Conservation (phyloP, 2,797 vertebrate genomes). For the Kryptopterus vitreolus region DNA sequence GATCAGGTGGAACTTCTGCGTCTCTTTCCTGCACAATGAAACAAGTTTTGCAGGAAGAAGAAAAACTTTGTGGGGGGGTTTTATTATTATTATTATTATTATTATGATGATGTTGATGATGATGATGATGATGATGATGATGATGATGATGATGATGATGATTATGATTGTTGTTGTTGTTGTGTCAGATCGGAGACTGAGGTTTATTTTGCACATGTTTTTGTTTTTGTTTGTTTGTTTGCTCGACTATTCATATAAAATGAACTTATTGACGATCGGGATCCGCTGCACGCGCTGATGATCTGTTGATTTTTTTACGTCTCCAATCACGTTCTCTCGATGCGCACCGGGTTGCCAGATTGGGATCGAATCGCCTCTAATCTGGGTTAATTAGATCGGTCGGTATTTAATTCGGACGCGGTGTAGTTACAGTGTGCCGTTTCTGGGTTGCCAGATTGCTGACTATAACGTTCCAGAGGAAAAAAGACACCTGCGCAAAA, state of each 20-base stretch:
- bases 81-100: no score
- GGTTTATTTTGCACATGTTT: neutral
- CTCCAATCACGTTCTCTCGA: conserved; percentile 23
- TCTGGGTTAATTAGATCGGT: neutral
- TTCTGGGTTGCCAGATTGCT: conserved; percentile 16
- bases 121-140: no score
- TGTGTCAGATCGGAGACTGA: neutral
- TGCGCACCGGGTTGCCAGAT: conserved; percentile 32
- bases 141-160: no score
- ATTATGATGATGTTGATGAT: no score
- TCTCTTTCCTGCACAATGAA: neutral
- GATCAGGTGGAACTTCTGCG: neutral
- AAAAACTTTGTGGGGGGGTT: neutral
- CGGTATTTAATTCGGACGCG: neutral
- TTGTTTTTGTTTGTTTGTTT: no score
- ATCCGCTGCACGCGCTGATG: neutral
- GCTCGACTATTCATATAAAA: neutral
- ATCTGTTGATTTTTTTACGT: conserved; percentile 17
- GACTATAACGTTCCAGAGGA: no score
- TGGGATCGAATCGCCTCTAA: neutral
- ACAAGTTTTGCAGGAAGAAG: neutral
- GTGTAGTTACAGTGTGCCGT: neutral
- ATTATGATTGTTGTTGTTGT: no score
- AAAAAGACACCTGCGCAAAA: no score
- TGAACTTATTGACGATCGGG: neutral